These are phyloP conservation scores for Protonemura montana DNA, from an alignment of 2,888 invertebrate genomes.

Conservation along the genomic window DNA sequence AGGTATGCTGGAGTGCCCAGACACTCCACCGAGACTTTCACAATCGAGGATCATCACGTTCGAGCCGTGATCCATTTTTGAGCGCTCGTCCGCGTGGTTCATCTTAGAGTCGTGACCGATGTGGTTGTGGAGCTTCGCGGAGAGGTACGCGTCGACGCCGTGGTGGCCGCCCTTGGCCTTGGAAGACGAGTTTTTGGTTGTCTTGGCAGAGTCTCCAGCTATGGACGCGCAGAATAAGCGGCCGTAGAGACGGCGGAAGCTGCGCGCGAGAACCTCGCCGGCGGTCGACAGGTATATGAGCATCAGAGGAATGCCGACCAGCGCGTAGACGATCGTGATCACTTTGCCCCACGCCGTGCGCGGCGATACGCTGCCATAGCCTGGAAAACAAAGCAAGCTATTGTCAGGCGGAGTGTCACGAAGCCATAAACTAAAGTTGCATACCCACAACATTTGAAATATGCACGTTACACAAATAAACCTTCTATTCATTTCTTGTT, in stretches of 20 bases:
- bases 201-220: constrained; percentile 49
- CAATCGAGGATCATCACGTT: constrained; percentile 58
- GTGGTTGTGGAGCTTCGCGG: constrained; percentile 46
- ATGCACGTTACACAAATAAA: no score
- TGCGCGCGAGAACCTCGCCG: constrained; percentile 83
- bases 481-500: no score
- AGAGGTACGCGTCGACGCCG: background rate
- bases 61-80: constrained; percentile 55
- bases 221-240: constrained; percentile 59
- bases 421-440: no score
- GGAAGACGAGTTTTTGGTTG: constrained; percentile 52
- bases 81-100: constrained; percentile 45
- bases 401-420: background rate
- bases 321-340: constrained; percentile 84
- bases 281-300: constrained; percentile 87
- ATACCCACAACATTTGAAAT: no score
- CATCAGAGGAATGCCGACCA: constrained; percentile 87
- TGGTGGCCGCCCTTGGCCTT: constrained; percentile 37
- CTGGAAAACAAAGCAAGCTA: constrained; percentile 60
- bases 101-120: constrained; percentile 53
- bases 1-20: background rate
- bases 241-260: constrained; percentile 76
- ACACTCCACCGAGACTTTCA: constrained; percentile 58
- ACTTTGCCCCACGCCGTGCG: constrained; percentile 80
- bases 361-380: constrained; percentile 85